Conservation (phyloP, 2,888 invertebrate genomes). For the Teleogryllus oceanicus region DNA sequence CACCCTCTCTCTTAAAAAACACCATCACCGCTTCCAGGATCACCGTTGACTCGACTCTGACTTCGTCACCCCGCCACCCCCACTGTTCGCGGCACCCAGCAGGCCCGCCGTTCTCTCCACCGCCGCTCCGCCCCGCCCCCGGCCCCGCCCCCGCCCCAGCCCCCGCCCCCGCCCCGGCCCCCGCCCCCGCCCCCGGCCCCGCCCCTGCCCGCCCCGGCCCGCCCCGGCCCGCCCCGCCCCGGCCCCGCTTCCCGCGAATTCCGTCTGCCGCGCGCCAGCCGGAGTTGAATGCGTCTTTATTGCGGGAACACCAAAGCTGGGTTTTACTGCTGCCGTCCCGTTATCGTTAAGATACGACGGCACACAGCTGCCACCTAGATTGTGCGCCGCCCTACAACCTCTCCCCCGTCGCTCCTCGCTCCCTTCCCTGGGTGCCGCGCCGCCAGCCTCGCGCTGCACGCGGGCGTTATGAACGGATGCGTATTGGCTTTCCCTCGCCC, state of each 20-base stretch:
- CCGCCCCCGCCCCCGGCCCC: not conserved
- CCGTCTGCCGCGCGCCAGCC: not conserved
- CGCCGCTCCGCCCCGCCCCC: not conserved
- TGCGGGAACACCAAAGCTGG: conserved; percentile 9
- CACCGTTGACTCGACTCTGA: too few relatives aligned
- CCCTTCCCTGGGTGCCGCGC: not conserved
- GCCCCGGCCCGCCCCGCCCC: too few relatives aligned
- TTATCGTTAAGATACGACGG: conserved; percentile 18
- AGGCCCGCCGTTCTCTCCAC: not conserved
- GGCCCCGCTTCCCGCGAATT: not conserved
- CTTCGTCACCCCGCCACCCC: too few relatives aligned
- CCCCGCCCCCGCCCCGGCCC: not conserved
- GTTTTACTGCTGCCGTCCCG: conserved; percentile 18
- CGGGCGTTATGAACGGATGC: not conserved
- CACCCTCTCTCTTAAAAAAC: too few relatives aligned
- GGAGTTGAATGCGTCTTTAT: conserved; percentile 10
- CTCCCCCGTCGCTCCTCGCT: not conserved
- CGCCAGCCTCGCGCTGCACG: not conserved
- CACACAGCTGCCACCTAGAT: conserved; percentile 18
- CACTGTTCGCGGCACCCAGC: too few relatives aligned
- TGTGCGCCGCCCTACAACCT: not conserved
- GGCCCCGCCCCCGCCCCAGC: not conserved
- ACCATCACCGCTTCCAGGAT: too few relatives aligned
- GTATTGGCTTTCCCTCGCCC: not conserved
- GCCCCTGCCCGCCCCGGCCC: too few relatives aligned